Conservation (phyloP, 2,797 vertebrate species). For the Trichosurus vulpecula region DNA sequence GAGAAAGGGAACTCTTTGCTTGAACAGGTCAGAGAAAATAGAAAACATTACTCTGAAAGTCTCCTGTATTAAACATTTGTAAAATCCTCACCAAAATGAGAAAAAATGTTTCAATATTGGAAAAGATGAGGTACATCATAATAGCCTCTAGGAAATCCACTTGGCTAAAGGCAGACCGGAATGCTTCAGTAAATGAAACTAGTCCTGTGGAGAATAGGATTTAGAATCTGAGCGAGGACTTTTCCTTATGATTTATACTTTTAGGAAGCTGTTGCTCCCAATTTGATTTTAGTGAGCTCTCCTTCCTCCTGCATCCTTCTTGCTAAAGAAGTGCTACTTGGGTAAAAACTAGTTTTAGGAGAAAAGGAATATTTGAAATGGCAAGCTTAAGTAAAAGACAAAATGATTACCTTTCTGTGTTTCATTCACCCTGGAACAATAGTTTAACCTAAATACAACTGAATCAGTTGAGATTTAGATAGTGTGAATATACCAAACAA, state of each 20-base stretch:
- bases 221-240: background rate
- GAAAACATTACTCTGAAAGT: conserved; percentile 17
- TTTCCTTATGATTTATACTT: background rate
- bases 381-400: background rate
- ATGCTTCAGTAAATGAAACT: background rate
- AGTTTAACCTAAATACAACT: background rate
- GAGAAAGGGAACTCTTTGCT: conserved; percentile 45
- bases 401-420: background rate
- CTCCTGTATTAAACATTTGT: conserved; percentile 20
- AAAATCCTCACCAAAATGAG: background rate
- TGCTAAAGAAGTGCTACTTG: background rate
- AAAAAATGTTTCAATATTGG: background rate
- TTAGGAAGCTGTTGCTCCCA: background rate
- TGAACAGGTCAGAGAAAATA: conserved; percentile 15
- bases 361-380: background rate
- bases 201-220: background rate
- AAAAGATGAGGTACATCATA: background rate
- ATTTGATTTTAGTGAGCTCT: background rate
- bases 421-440: background rate
- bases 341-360: background rate
- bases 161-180: background rate
- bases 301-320: background rate
- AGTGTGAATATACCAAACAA: background rate
- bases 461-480: background rate
- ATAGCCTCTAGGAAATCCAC: background rate